Evolutionary conservation across 1,140 invertebrate genomes (phyloP), one percentile per base, ranked within the genome.

Genomic region (Diprion similis): DNA sequence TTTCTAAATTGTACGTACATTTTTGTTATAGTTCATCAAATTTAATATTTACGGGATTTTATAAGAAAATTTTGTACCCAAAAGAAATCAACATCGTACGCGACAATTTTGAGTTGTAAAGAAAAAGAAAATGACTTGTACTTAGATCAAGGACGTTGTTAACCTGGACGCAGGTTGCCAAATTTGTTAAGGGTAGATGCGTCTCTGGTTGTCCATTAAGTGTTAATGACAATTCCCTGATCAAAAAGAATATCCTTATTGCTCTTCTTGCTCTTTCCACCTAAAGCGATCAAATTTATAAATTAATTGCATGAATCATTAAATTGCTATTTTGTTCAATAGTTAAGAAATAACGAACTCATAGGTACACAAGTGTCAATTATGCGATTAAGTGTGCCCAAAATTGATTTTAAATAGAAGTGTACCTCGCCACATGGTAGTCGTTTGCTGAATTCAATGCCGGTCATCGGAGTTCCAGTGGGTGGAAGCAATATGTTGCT

Each of bases 381-480:
- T 19, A 73, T 24, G 71, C 51, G 10, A 71, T 71, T 72, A 17
- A 19, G 6, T 15, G 68, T 65, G 8, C 1, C 17, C 17, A 18
- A 15, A 65, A 15, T n/a, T 18, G 15, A 15, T n/a, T 65, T n/a
- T 65, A 65, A 68, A 19, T 13, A 68, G 18, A 68, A 24, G 15
- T 13, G 15, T 68, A 95, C 95, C 89, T 99, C 97, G 72, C 97
- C 98, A 88, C 97, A 99, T 6, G 98, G 97, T 66, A 99, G 88
- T 79, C 98, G 89, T 85, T 98, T 98, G 66, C 93, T 95, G 83
- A 99, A 99, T 78, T 95, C 94, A 79, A 99, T 97, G 0, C 97
- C 97, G 19, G 97, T 98, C 89, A 99, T 93, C 0, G 98, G 97
- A 0, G 98, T 99, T 15, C 96, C 95, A n/a, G 96, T 98, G 1